Percentiles rank a stretch among this genome's conserved stretches.
Conservation (phyloP, 2,113 vertebrate species). For the Pseudorasbora parva region DNA sequence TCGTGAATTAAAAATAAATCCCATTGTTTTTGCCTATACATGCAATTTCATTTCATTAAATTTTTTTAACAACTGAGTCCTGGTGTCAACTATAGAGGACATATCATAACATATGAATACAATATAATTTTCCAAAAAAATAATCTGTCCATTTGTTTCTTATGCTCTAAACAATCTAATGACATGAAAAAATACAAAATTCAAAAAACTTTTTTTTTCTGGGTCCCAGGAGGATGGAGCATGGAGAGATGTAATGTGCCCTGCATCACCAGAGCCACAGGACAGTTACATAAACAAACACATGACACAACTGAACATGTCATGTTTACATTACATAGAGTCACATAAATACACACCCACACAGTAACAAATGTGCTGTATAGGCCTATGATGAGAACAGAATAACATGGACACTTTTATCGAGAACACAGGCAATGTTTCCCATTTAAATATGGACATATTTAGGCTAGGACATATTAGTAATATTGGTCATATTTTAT, state of each 20-base stretch:
- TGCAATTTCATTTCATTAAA: too few relatives aligned
- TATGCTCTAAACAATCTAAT: too few relatives aligned
- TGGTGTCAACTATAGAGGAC: too few relatives aligned
- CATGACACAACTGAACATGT: slow-evolving; percentile 25
- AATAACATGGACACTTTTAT: background rate
- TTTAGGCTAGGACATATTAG: background rate
- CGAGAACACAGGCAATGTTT: background rate
- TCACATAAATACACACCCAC: background rate
- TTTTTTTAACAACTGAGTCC: too few relatives aligned
- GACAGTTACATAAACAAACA: slow-evolving; percentile 16
- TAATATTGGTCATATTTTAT: background rate
- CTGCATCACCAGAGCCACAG: background rate
- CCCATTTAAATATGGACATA: background rate
- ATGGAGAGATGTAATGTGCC: background rate
- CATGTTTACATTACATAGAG: slow-evolving; percentile 22
- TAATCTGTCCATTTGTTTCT: too few relatives aligned
- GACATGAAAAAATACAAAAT: too few relatives aligned
- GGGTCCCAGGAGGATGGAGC: too few relatives aligned
- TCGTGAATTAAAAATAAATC: too few relatives aligned
- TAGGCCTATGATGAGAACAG: background rate
- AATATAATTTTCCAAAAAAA: too few relatives aligned
- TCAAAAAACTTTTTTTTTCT: too few relatives aligned
- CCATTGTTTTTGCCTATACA: too few relatives aligned
- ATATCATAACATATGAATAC: too few relatives aligned
- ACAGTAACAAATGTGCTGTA: background rate